A percentile compares a stretch with the other conserved stretches of the same genome.
These are phyloP conservation scores for Cheilosia urbana DNA, from an alignment of 2,888 invertebrate genomes.

Conservation along the genomic window DNA sequence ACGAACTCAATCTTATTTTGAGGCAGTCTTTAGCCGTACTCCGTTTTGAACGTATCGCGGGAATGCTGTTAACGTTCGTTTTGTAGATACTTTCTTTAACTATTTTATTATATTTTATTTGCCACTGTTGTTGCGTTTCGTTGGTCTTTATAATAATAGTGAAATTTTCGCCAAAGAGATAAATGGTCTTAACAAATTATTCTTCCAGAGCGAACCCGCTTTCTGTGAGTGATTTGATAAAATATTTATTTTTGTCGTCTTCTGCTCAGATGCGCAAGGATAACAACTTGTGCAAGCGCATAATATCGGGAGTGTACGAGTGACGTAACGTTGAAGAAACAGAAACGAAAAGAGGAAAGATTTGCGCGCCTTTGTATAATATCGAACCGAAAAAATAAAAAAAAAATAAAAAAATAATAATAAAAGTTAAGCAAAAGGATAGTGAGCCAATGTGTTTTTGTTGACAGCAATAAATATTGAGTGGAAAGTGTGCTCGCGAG, in stretches of 20 bases:
- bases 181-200: background rate
- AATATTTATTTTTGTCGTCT: slow-evolving; percentile 17
- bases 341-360: slow-evolving; percentile 21
- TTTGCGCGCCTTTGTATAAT: slow-evolving; percentile 63
- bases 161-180: slow-evolving; percentile 1
- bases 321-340: slow-evolving; percentile 66
- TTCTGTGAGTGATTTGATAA: slow-evolving; percentile 12
- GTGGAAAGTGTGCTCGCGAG: background rate
- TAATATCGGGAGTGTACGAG: slow-evolving; percentile 69
- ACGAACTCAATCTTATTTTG: slow-evolving; percentile 84
- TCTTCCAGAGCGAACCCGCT: background rate
- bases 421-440: background rate
- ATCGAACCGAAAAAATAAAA: slow-evolving; percentile 17
- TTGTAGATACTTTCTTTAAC: slow-evolving; percentile 74
- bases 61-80: slow-evolving; percentile 78
- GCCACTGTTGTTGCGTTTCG: slow-evolving; percentile 48
- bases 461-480: slow-evolving; percentile 18
- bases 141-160: slow-evolving; percentile 5
- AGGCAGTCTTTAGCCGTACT: slow-evolving; percentile 84
- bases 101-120: slow-evolving; percentile 64
- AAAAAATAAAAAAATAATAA: background rate
- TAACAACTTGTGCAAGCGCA: slow-evolving; percentile 70
- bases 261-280: slow-evolving; percentile 52
- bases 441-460: background rate
- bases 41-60: slow-evolving; percentile 84